A percentile compares a stretch with the other conserved stretches of the same genome.
These are phyloP conservation scores for Scortum barcoo DNA, from an alignment of 2,113 vertebrate species.

Conservation along the genomic window DNA sequence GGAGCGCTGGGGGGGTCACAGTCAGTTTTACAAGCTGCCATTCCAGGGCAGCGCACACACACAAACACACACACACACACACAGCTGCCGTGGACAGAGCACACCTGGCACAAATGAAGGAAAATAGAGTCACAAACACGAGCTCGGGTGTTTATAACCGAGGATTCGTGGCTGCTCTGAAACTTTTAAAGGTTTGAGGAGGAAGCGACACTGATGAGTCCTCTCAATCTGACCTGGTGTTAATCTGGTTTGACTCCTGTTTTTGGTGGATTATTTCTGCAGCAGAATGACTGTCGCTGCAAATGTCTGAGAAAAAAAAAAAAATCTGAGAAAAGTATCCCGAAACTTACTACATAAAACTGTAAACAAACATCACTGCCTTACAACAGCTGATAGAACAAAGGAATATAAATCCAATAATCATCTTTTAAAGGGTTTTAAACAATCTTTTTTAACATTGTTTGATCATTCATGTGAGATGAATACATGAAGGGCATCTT, in stretches of 20 bases:
- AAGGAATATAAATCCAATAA: too few species aligned
- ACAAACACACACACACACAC: slow-evolving; percentile 7
- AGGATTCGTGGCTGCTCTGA: neutral
- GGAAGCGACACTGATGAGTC: neutral
- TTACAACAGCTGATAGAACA: too few species aligned
- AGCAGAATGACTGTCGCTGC: too few species aligned
- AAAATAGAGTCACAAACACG: neutral
- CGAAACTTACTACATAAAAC: too few species aligned
- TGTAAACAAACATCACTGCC: too few species aligned
- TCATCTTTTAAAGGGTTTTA: neutral
- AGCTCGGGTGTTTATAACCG: neutral
- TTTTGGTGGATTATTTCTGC: neutral
- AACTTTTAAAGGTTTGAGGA: neutral
- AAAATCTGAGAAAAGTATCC: too few species aligned
- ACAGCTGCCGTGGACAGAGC: neutral
- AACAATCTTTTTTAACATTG: neutral
- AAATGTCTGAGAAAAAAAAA: too few species aligned
- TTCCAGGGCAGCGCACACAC: neutral
- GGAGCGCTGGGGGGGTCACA: neutral
- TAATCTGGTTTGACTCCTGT: too few species aligned
- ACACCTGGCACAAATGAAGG: slow-evolving; percentile 1
- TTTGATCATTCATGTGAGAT: neutral
- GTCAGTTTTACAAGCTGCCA: slow-evolving; percentile 25
- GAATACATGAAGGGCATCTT: neutral
- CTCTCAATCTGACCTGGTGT: neutral